Evolutionary conservation across 2,113 vertebrate species (phyloP).

Genomic region (Zonotrichia leucophrys): DNA sequence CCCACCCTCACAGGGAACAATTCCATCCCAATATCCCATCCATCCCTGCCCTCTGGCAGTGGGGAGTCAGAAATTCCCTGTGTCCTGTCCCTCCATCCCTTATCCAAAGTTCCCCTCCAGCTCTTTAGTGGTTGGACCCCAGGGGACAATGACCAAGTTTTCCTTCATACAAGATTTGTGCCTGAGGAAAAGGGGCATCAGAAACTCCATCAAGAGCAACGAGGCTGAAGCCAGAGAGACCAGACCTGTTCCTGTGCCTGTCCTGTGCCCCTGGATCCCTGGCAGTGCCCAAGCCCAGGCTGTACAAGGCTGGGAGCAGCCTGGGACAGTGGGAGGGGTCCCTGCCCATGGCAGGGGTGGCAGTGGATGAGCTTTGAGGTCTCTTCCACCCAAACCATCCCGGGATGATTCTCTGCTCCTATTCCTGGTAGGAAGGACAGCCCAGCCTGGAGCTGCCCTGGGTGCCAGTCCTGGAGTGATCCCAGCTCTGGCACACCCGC

Average conservation of each 20-base stretch:
- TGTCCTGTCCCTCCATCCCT: neutral
- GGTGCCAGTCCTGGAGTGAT: neutral
- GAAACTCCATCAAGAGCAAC: neutral
- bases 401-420: rapidly evolving
- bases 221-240: neutral
- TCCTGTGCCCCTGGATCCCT: neutral
- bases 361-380: rapidly evolving
- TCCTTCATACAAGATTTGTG: neutral
- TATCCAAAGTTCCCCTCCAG: neutral
- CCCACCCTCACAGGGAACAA: rapidly evolving
- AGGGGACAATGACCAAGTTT: neutral
- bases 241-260: neutral
- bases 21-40: neutral
- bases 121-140: rapidly evolving
- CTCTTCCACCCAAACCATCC: neutral
- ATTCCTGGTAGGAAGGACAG: rapidly evolving
- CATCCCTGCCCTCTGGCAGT: neutral
- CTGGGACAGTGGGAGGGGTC: neutral
- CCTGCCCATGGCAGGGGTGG: neutral
- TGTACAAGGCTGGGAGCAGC: neutral
- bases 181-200: neutral
- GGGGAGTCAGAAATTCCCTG: neutral
- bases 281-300: rapidly evolving
- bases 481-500: rapidly evolving
- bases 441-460: neutral